Evolutionary conservation across 2,113 vertebrate genomes (phyloP), one percentile per base, ranked within the genome.

Genomic region (Pseudopipra pipra): DNA sequence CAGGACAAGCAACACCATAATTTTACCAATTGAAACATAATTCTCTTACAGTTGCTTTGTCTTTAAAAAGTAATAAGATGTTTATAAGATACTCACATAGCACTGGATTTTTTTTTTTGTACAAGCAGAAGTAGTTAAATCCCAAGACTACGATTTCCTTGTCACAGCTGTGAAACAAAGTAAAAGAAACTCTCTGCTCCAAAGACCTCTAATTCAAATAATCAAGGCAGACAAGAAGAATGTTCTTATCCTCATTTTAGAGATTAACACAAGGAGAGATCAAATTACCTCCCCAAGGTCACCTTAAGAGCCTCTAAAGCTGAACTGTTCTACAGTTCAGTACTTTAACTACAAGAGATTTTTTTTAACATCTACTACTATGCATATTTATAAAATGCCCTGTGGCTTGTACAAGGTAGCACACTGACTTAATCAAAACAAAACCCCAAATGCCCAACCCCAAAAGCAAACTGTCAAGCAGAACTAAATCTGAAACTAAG

Each of bases 221-320:
- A 93, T 89, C 19, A 74, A 90, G 51, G 73, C 30, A 94, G 95
- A 96, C 93, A 97, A 70, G 71, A 89, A 87, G 91, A 96, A 96
- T 90, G 78, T 94, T 92, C 86, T 96, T 90, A 93, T 47, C 94
- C 87, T 87, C 74, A 61, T 94, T 91, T 55, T 83, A 87, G 58
- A 90, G 93, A 96, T 96, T 96, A 96, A 93, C 84, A 79, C 37
- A 76, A 68, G 30, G 18, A 74, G 71, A 93, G 87, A 90, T 95
- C 91, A 83, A 93, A 87, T 95, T 91, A 90, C 94, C 70, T 91
- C 55, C 79, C 62, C 93, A 93, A 91, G 93, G 94, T 96, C 89
- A 97, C 74, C n/a, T 82, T 70, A 94, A 43, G 37, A 87, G 49
- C 41, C 56, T 86, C 75, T 68, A 68, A 79, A 51, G 75, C 37